Conservation (phyloP, 2,888 invertebrate genomes). For the Papilio protenor region DNA sequence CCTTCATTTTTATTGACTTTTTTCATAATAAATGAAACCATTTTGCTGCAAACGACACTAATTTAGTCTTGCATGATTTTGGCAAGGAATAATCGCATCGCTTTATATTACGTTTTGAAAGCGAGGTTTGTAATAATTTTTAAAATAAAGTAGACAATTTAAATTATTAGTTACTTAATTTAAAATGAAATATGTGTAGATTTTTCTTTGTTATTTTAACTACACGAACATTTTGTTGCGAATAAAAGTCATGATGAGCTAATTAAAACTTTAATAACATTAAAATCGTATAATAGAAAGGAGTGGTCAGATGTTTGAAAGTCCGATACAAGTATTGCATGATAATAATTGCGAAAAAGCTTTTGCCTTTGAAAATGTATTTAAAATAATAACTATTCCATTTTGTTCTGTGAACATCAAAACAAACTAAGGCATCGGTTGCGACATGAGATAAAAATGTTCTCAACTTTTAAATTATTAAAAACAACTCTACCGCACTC, state of each 20-base stretch:
- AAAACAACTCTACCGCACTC: conserved; percentile 78
- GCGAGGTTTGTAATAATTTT: conserved; percentile 18
- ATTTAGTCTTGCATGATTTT: conserved; percentile 11
- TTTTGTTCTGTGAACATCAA: conserved; percentile 42
- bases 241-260: not conserved
- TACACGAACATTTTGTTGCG: not conserved
- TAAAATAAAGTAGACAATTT: conserved; percentile 9
- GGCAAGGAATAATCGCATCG: conserved; percentile 18
- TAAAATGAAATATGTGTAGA: not conserved
- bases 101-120: not conserved
- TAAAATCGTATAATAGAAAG: not conserved
- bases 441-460: conserved; percentile 58
- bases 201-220: not conserved
- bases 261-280: not conserved
- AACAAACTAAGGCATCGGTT: conserved; percentile 61
- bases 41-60: conserved; percentile 35
- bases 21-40: conserved; percentile 44
- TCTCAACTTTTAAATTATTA: conserved; percentile 74
- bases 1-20: conserved; percentile 48
- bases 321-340: not conserved
- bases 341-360: not conserved
- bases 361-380: too few relatives aligned
- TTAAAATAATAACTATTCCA: too few relatives aligned
- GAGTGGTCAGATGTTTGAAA: not conserved
- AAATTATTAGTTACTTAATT: not conserved